These are phyloP conservation scores for Marmota monax DNA, from an alignment of 2,113 vertebrate species.

Conservation along the genomic window DNA sequence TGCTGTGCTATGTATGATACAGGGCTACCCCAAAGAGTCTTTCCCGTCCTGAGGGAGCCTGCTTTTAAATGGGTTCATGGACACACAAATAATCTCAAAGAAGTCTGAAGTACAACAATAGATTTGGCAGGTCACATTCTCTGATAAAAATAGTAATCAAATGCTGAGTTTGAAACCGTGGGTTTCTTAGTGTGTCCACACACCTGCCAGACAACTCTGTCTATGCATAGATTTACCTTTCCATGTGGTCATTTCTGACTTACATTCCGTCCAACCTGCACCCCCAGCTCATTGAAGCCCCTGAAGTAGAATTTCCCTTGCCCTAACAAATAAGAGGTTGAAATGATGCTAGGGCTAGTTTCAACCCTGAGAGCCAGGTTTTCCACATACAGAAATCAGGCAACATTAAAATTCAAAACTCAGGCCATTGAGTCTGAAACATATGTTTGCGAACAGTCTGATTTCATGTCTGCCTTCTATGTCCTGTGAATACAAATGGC, in stretches of 20 bases:
- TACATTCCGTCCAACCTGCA: neutral
- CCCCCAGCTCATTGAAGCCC: neutral
- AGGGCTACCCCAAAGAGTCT: neutral
- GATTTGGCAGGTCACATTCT: neutral
- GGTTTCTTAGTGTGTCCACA: neutral
- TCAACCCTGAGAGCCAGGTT: neutral
- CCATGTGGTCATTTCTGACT: neutral
- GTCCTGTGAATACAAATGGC: constrained; percentile 75
- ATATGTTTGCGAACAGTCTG: constrained; percentile 79
- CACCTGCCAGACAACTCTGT: neutral
- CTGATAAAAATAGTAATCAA: neutral
- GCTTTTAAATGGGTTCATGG: neutral
- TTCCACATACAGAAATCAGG: neutral
- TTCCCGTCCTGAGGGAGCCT: neutral
- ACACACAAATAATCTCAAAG: neutral
- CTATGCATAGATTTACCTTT: neutral
- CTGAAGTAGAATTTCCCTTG: neutral
- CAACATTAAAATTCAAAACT: constrained; percentile 66
- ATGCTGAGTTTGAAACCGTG: neutral
- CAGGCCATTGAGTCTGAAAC: neutral
- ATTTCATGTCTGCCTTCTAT: constrained; percentile 69
- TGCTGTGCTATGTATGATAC: neutral
- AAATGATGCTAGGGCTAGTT: neutral
- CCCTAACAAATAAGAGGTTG: neutral
- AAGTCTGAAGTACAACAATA: neutral